Conservation (phyloP, 2,113 vertebrate genomes). For the Heteronetta atricapilla region DNA sequence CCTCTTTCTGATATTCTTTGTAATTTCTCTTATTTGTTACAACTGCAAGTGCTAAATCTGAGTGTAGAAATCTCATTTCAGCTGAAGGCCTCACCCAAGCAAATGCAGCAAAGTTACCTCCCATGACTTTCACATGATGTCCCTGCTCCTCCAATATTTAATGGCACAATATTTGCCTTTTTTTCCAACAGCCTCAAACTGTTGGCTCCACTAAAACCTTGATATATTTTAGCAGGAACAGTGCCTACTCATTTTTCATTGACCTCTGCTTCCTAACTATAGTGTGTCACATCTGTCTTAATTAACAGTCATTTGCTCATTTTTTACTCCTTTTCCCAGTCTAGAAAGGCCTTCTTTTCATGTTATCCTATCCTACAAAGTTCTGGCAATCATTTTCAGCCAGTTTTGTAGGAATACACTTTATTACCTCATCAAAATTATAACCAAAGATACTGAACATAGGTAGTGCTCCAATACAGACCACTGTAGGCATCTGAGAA, state of each 20-base stretch:
- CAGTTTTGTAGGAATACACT: fast-evolving
- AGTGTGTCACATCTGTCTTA: neutral
- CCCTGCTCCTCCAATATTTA: neutral
- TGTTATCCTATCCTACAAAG: neutral
- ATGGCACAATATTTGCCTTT: neutral
- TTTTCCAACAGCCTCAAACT: neutral
- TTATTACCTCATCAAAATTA: neutral
- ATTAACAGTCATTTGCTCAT: neutral
- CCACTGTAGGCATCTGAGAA: neutral
- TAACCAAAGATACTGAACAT: neutral
- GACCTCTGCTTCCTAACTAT: neutral
- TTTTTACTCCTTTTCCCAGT: neutral
- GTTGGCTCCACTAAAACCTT: neutral
- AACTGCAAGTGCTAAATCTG: neutral
- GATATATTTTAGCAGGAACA: neutral
- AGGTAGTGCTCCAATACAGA: neutral
- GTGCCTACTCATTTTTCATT: neutral
- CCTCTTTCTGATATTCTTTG: neutral
- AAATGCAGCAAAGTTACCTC: neutral
- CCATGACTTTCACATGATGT: neutral
- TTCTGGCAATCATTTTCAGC: neutral
- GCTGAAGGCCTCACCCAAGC: neutral
- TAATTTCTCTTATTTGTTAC: neutral
- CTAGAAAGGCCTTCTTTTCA: neutral
- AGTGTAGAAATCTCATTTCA: neutral